phyloP scores from a whole-genome alignment of 2,888 invertebrate genomes.

The Caenorhabditis wallacei region DNA sequence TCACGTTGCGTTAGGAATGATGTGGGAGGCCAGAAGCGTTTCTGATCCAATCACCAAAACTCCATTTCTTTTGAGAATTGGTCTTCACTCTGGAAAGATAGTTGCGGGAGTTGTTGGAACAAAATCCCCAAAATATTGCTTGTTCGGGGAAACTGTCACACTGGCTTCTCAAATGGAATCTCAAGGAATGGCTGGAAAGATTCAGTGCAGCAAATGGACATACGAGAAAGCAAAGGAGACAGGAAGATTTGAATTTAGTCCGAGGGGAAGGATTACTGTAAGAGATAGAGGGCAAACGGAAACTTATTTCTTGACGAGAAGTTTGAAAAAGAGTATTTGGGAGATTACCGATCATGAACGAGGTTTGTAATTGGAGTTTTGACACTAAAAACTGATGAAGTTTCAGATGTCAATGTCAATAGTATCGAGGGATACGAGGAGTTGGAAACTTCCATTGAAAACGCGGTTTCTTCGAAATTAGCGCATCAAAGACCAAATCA shows the following conservation, averaged over 20 bases:
- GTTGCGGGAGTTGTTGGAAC: conserved; percentile 78
- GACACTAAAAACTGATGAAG: neutral
- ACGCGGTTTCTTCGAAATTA: conserved; percentile 4
- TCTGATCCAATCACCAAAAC: conserved; percentile 72
- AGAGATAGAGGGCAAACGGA: conserved; percentile 78
- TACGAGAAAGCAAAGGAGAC: conserved; percentile 70
- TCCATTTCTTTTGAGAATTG: conserved; percentile 71
- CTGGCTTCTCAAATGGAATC: conserved; percentile 77
- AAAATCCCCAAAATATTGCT: conserved; percentile 77
- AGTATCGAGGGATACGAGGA: conserved; percentile 81
- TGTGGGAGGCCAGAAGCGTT: conserved; percentile 79
- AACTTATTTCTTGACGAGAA: conserved; percentile 76
- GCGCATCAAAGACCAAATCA: neutral
- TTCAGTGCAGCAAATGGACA: conserved; percentile 75
- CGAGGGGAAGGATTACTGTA: conserved; percentile 74
- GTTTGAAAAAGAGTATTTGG: conserved; percentile 80
- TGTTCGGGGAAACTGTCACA: conserved; percentile 79
- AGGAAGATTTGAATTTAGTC: conserved; percentile 78
- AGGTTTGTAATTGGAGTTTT: conserved; percentile 54
- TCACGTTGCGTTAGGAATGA: conserved; percentile 83
- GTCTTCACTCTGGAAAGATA: conserved; percentile 76
- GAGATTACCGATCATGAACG: conserved; percentile 77
- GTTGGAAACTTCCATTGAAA: conserved; percentile 64
- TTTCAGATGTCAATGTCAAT: conserved; percentile 78
- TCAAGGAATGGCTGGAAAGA: conserved; percentile 73